Evolutionary conservation across 2,797 vertebrate genomes (phyloP).

Genomic region (Smutsia temminckii): DNA sequence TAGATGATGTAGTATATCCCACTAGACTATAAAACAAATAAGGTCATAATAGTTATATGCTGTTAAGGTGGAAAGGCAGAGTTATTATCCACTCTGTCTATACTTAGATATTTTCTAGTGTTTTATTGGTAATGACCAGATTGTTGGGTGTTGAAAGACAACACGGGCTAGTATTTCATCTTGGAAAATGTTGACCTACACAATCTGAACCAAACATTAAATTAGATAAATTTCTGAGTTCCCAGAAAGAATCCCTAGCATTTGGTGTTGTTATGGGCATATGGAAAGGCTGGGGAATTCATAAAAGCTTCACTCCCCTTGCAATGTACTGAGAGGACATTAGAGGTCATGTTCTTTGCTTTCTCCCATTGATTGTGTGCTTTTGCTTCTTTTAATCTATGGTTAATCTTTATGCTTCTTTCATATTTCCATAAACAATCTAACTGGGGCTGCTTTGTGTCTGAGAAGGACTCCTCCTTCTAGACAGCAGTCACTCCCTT

Average conservation of each 20-base stretch:
- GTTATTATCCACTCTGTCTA: not conserved
- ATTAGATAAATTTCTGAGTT: not conserved
- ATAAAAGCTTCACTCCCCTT: not conserved
- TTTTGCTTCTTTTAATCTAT: not conserved
- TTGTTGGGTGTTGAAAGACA: not conserved
- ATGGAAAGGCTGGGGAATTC: not conserved
- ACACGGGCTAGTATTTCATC: not conserved
- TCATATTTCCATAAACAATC: not conserved
- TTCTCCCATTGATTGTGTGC: not conserved
- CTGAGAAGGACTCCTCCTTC: not conserved
- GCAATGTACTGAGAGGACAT: not conserved
- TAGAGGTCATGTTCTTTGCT: not conserved
- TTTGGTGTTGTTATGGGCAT: not conserved
- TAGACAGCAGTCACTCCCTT: not conserved
- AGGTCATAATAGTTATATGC: not conserved
- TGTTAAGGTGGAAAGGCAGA: not conserved
- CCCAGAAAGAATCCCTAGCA: not conserved
- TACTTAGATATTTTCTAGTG: not conserved
- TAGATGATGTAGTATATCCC: not conserved
- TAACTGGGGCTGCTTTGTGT: not conserved
- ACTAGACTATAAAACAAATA: not conserved
- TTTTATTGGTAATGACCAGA: not conserved
- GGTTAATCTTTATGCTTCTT: not conserved
- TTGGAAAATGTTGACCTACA: not conserved
- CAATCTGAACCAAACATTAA: not conserved